Conservation (phyloP, 2,888 invertebrate species). For the Adela reaumurella region DNA sequence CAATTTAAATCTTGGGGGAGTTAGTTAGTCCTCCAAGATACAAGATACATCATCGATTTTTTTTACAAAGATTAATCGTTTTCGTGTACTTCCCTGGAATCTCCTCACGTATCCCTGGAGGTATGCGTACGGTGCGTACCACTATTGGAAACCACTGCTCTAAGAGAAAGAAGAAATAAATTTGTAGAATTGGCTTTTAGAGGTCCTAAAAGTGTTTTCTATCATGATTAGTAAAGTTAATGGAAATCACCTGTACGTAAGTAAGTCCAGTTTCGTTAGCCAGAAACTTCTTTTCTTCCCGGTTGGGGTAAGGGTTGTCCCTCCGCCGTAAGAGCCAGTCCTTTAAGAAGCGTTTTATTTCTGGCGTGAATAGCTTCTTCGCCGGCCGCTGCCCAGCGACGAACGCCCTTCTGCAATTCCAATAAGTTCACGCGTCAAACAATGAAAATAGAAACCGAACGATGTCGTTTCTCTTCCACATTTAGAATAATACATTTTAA, state of each 20-base stretch:
- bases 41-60: no score
- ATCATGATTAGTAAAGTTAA: no score
- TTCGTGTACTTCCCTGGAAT: no score
- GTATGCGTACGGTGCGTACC: no score
- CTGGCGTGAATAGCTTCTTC: slow-evolving; percentile 73
- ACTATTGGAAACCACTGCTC: no score
- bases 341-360: slow-evolving; percentile 73
- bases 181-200: no score
- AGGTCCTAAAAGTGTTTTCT: slow-evolving; percentile 1
- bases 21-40: no score
- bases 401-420: slow-evolving; percentile 47
- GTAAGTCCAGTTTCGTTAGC: slow-evolving; percentile 73
- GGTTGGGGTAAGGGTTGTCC: slow-evolving; percentile 75
- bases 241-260: slow-evolving; percentile 71
- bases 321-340: slow-evolving; percentile 73
- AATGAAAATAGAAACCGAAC: background rate
- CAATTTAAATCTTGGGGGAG: no score
- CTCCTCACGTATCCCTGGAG: no score
- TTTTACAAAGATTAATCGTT: no score
- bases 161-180: no score
- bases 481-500: no score
- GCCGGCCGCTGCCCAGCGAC: slow-evolving; percentile 62
- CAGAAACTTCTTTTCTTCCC: slow-evolving; percentile 71
- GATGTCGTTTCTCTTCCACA: background rate
- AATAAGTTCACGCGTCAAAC: background rate